Conservation (phyloP, 2,888 invertebrate genomes). For the Phyto melanocephala region DNA sequence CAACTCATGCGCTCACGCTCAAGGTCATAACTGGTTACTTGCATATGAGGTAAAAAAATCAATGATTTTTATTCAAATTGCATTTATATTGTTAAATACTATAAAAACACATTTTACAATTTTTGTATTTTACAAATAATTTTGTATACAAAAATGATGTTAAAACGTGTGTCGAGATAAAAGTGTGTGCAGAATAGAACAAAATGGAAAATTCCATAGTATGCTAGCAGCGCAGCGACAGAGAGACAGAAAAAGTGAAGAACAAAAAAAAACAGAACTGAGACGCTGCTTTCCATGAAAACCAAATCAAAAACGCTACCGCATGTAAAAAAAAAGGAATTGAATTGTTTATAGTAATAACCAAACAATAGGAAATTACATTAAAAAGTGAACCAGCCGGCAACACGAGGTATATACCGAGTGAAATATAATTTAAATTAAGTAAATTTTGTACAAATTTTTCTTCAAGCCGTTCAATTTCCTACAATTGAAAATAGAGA, state of each 20-base stretch:
- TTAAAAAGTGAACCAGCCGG: too few species aligned
- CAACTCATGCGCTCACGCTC: slow-evolving; percentile 67
- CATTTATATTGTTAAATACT: too few species aligned
- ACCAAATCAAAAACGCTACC: not conserved
- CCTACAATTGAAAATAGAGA: slow-evolving; percentile 11
- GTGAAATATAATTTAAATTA: too few species aligned
- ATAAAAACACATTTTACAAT: not conserved
- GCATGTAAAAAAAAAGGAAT: too few species aligned
- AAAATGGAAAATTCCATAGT: slow-evolving; percentile 58
- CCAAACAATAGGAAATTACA: too few species aligned
- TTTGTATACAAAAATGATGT: slow-evolving; percentile 17
- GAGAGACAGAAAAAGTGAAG: slow-evolving; percentile 6
- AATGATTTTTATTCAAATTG: slow-evolving; percentile 13
- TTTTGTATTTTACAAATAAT: not conserved
- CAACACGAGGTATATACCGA: too few species aligned
- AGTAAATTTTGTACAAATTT: too few species aligned
- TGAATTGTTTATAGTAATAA: too few species aligned
- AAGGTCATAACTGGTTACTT: slow-evolving; percentile 67
- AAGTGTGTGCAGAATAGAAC: slow-evolving; percentile 20
- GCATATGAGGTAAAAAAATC: slow-evolving; percentile 3
- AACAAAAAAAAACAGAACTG: not conserved
- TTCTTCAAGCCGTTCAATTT: too few species aligned
- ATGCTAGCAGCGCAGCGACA: slow-evolving; percentile 13
- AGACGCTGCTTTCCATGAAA: not conserved
- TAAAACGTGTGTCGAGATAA: slow-evolving; percentile 34